Percentiles rank a stretch among this genome's conserved stretches.
These are phyloP conservation scores for Syritta pipiens DNA, from an alignment of 2,888 invertebrate species.

Conservation along the genomic window DNA sequence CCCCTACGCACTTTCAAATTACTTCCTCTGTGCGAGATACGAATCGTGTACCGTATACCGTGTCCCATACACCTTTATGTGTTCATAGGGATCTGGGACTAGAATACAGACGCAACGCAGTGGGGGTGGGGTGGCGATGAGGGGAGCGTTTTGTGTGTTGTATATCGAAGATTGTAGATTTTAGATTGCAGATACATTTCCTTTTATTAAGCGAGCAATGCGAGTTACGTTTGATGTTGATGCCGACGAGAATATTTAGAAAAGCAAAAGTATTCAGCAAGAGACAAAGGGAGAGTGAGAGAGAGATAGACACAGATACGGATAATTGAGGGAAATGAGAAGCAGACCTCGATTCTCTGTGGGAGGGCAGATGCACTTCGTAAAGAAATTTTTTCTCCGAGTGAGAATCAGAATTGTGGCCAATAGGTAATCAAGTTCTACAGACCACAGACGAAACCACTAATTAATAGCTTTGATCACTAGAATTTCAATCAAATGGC, in stretches of 20 bases:
- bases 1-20: slow-evolving; percentile 47
- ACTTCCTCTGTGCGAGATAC: slow-evolving; percentile 35
- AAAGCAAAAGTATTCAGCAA: neutral
- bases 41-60: slow-evolving; percentile 38
- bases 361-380: too few species aligned
- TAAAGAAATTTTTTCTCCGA: too few species aligned
- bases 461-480: too few species aligned
- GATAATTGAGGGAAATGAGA: too few species aligned
- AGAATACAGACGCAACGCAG: neutral
- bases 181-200: slow-evolving; percentile 36
- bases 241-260: neutral
- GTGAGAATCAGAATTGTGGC: too few species aligned
- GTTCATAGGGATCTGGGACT: neutral
- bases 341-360: too few species aligned
- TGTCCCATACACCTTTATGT: too few species aligned
- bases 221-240: slow-evolving; percentile 26
- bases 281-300: too few species aligned
- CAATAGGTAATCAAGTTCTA: too few species aligned
- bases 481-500: too few species aligned
- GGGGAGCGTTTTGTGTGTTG: neutral
- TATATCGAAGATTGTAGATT: slow-evolving; percentile 38
- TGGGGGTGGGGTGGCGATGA: slow-evolving; percentile 18
- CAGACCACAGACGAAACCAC: too few species aligned
- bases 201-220: slow-evolving; percentile 35
- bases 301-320: too few species aligned